Percentiles rank a stretch among this genome's conserved stretches.
Evolutionary conservation across 1,140 invertebrate species (phyloP).

Genomic region (Meloidogyne hapla): DNA sequence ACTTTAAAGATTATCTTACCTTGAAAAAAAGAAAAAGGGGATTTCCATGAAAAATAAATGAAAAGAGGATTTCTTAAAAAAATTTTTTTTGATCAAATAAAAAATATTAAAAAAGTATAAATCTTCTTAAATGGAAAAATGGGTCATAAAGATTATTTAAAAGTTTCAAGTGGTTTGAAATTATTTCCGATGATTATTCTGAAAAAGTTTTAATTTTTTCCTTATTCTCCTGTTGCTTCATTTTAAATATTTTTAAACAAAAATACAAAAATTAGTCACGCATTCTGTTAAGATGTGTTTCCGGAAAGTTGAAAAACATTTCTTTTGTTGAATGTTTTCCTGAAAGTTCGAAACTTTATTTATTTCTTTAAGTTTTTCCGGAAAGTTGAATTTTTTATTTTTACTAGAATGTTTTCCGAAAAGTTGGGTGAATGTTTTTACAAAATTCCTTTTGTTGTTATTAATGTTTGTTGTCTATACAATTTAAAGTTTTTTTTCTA

Average conservation of each 20-base stretch:
- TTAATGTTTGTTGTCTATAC: neutral
- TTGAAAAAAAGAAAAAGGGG: neutral
- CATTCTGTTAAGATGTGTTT: slow-evolving; percentile 4
- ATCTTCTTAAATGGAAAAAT: neutral
- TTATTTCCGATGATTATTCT: too few relatives aligned
- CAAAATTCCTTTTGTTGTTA: neutral
- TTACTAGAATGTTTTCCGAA: neutral
- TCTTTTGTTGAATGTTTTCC: neutral
- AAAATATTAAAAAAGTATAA: neutral
- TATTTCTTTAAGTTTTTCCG: neutral
- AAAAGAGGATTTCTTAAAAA: neutral
- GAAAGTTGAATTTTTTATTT: neutral
- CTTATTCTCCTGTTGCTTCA: neutral
- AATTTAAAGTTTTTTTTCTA: neutral
- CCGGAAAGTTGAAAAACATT: neutral
- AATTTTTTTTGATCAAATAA: neutral
- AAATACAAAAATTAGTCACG: neutral
- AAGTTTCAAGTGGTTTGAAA: too few relatives aligned
- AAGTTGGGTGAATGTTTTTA: neutral
- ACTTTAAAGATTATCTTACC: neutral
- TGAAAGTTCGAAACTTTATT: neutral
- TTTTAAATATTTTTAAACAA: neutral
- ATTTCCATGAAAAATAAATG: neutral
- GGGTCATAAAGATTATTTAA: neutral
- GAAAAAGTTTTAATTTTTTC: neutral